phyloP scores from a whole-genome alignment of 2,888 invertebrate species.

The Catocala fraxini region DNA sequence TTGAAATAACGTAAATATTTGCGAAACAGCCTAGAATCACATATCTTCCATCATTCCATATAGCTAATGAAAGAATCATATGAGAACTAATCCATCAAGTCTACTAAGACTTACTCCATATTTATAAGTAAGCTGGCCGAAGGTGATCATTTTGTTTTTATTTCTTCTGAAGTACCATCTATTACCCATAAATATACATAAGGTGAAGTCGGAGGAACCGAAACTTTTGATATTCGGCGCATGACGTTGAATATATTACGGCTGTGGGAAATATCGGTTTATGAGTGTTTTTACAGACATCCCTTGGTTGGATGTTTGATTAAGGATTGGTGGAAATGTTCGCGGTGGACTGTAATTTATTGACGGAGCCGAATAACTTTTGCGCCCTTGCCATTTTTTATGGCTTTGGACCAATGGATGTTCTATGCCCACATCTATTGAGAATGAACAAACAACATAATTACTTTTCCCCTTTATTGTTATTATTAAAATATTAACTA shows the following conservation, averaged over 20 bases:
- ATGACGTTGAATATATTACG: constrained; percentile 53
- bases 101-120: constrained; percentile 8
- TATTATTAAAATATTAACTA: no score
- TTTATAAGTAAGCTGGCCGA: constrained; percentile 17
- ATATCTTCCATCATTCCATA: no score
- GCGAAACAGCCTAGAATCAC: no score
- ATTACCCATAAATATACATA: constrained; percentile 36
- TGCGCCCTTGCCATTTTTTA: background rate
- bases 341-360: background rate
- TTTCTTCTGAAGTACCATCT: constrained; percentile 18
- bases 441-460: no score
- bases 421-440: no score
- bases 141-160: constrained; percentile 18
- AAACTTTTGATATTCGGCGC: constrained; percentile 31
- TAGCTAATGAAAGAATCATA: background rate
- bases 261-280: constrained; percentile 12
- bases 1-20: no score
- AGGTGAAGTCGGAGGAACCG: constrained; percentile 22
- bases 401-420: no score
- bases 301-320: background rate
- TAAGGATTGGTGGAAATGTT: background rate
- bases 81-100: background rate
- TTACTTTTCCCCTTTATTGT: no score
- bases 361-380: background rate
- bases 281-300: constrained; percentile 16